Evolutionary conservation across 2,797 vertebrate species (phyloP).

Genomic region (Phoeniculus purpureus): DNA sequence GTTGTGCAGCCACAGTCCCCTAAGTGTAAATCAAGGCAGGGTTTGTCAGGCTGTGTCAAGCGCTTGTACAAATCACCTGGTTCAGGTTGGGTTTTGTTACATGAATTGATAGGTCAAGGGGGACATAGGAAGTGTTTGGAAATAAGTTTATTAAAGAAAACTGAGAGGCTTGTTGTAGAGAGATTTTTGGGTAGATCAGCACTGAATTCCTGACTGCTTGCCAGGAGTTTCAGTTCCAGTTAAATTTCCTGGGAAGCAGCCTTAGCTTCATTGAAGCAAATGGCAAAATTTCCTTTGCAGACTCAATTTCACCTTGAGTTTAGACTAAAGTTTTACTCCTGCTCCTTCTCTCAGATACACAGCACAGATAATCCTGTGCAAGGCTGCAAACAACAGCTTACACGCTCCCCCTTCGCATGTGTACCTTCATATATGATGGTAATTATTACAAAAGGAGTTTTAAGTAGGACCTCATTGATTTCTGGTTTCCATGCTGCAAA

Average conservation of each 20-base stretch:
- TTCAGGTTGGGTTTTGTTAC: neutral
- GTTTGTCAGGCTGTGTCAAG: neutral
- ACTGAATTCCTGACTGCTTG: neutral
- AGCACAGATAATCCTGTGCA: neutral
- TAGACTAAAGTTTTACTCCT: neutral
- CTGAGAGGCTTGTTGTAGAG: neutral
- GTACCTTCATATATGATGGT: neutral
- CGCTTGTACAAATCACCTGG: neutral
- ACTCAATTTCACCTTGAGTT: neutral
- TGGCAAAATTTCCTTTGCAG: neutral
- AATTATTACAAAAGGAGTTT: conserved; percentile 34
- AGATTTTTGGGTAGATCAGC: neutral
- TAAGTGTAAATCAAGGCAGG: neutral
- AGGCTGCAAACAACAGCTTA: neutral
- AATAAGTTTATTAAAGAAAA: neutral
- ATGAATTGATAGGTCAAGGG: neutral
- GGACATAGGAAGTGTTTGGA: neutral
- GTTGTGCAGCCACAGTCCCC: neutral
- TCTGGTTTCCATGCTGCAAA: conserved; percentile 57
- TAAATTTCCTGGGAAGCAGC: neutral
- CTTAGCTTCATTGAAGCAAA: neutral
- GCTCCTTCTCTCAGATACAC: neutral
- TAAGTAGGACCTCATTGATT: conserved; percentile 63
- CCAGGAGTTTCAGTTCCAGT: neutral
- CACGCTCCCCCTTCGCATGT: neutral